Base-by-base conservation (phyloP, 1,140 invertebrate species). In the Pectinophora gossypiella region DNA sequence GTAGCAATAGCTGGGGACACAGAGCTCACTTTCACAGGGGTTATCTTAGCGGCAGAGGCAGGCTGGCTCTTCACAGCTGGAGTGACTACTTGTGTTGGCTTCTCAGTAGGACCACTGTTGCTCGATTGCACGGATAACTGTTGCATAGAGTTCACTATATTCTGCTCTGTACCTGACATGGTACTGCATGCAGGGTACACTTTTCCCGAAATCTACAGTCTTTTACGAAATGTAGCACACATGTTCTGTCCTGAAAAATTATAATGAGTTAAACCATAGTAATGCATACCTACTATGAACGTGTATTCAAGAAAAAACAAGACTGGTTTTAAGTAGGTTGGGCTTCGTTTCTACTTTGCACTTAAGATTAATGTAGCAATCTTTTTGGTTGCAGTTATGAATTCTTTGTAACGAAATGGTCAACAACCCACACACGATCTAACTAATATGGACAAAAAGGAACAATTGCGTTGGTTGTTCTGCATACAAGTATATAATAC, bases 131-230 rank as follows among this genome's bases (percentile, higher is more conserved):
- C 71, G 58, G 84, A 85, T 64, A 87, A 75, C 68, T 87, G 84
- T 76, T 87, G 84, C 74, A 87, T 72, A 54, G 81, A 84, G 72
- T 85, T 85, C 57, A 83, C 71, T 68, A 87, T 76, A 72, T 82
- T 82, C 61, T 85, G 81, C 80, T 87, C 84, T 64, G 81, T 80
- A 85, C 81, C 77, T 69, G 84, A 87, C 84, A 87, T 87, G 78
- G 76, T 87, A 85, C 82, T 77, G 65, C 62, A 66, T 63, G 74
- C 56, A 57, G 58, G 59, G 59, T 54, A 47, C 59, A 70, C 70
- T 76, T 42, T 68, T 54, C 56, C 45, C 44, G 67, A 68, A 70
- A 63, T 62, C 45, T 70, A 75, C 36, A 58, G 48, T 16, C 15
- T 15, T 15, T 52, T 69, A 50, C 42, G 43, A 43, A 59, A 61